phyloP scores from a whole-genome alignment of 2,888 invertebrate genomes.

The Caenorhabditis panamensis region DNA sequence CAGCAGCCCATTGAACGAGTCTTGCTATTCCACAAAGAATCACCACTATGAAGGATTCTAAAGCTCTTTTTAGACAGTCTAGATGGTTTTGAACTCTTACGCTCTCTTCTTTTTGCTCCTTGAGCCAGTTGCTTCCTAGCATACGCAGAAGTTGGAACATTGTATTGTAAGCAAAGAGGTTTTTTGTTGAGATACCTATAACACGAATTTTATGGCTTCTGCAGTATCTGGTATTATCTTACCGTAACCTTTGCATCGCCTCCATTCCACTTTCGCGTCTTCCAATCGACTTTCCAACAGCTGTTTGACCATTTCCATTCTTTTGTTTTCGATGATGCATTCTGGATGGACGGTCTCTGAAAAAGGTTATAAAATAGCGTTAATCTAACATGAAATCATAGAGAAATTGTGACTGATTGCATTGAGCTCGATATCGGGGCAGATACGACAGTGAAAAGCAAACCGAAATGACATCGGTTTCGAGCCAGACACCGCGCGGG shows the following conservation, averaged over 20 bases:
- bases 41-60: slow-evolving; percentile 64
- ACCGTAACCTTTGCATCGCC: slow-evolving; percentile 68
- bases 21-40: slow-evolving; percentile 56
- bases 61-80: neutral
- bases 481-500: slow-evolving; percentile 15
- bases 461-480: slow-evolving; percentile 55
- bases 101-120: slow-evolving; percentile 61
- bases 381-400: neutral
- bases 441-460: slow-evolving; percentile 22
- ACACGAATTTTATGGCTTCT: neutral
- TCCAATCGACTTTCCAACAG: slow-evolving; percentile 58
- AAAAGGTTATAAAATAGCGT: slow-evolving; percentile 8
- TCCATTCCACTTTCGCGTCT: slow-evolving; percentile 62
- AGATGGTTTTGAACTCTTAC: slow-evolving; percentile 44
- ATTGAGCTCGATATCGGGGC: slow-evolving; percentile 2
- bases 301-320: slow-evolving; percentile 15
- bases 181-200: slow-evolving; percentile 73
- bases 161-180: slow-evolving; percentile 76
- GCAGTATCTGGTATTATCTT: neutral
- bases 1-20: slow-evolving; percentile 63
- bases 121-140: slow-evolving; percentile 34
- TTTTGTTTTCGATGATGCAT: slow-evolving; percentile 69
- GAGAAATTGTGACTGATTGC: no score
- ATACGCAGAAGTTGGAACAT: slow-evolving; percentile 58
- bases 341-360: slow-evolving; percentile 60